Base-by-base conservation (phyloP, 2,888 invertebrate species). In the Graphium colonna region DNA sequence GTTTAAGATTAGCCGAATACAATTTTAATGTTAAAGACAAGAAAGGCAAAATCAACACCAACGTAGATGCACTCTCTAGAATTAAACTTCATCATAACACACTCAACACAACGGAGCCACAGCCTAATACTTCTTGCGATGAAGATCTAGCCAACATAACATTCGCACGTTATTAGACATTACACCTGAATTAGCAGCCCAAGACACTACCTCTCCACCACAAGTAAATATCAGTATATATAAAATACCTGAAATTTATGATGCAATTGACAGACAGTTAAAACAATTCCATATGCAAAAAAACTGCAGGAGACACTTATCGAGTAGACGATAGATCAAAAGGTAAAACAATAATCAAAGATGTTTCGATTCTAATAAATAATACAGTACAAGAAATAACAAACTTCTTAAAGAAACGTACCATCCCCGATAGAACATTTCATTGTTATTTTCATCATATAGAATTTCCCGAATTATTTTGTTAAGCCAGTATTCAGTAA, bases 1-100 rank as follows among this genome's bases (percentile, higher is more conserved):
- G 68, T 12, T 46, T 78, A 9, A 69, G 63, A 53, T 50, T 69
- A 54, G 61, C 59, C 33, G 64, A 70, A 51, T 70, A 67, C 28
- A 60, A 69, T 12, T 68, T 52, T 33, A 50, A 62, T 0, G 62
- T 69, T n/a, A 18, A 56, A 10, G 61, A 68, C 43, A 67, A 67
- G 58, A 68, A 66, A 42, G 65, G 64, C 0, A 60, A 58, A 55
- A 9, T 47, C 9, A 67, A 68, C 9, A 64, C 63, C 1, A 68
- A 70, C n/a, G 65, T 66, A 12, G 65, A 68, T 21, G 64, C 65
- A 1, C 33, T 67, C 5, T 68, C 69, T 1, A 55, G 67, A 55
- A 54, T 60, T 0, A 60, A 66, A 56, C 45, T 63, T 36, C 31
- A 31, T 9, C 50, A 56, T 33, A 51, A 28, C 33, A 44, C 42